Percentiles rank a stretch among this genome's conserved stretches.
Conservation (phyloP, 2,888 invertebrate species). For the Beris morrisii region DNA sequence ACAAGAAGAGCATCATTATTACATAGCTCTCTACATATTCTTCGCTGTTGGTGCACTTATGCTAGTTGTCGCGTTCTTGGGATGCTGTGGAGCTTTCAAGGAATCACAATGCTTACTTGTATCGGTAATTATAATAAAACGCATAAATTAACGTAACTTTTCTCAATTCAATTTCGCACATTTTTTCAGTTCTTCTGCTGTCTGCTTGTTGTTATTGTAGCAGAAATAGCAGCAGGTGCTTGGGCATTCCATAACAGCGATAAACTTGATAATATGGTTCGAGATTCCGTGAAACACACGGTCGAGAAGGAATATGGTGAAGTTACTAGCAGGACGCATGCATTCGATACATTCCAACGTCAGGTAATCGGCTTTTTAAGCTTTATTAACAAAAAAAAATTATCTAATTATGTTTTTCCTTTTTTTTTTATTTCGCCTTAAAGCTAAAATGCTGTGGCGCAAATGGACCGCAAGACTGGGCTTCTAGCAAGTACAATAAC, state of each 20-base stretch:
- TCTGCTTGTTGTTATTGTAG: conserved; percentile 74
- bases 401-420: neutral
- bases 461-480: conserved; percentile 72
- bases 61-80: conserved; percentile 75
- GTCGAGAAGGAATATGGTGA: conserved; percentile 66
- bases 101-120: conserved; percentile 78
- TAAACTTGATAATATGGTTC: conserved; percentile 66
- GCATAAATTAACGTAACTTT: neutral
- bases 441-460: conserved; percentile 80
- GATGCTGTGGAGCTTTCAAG: conserved; percentile 79
- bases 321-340: conserved; percentile 61
- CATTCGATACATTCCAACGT: conserved; percentile 69
- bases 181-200: conserved; percentile 71
- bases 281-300: conserved; percentile 64
- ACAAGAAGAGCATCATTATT: conserved; percentile 63
- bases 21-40: conserved; percentile 72
- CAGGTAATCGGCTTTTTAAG: conserved; percentile 54
- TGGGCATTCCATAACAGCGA: conserved; percentile 76
- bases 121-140: conserved; percentile 61
- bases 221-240: conserved; percentile 75
- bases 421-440: neutral
- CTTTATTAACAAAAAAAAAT: conserved; percentile 6
- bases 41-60: conserved; percentile 72
- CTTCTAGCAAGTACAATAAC: conserved; percentile 62
- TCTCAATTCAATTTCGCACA: neutral